phyloP scores from a whole-genome alignment of 2,797 vertebrate genomes.

The Tympanoctomys barrerae region DNA sequence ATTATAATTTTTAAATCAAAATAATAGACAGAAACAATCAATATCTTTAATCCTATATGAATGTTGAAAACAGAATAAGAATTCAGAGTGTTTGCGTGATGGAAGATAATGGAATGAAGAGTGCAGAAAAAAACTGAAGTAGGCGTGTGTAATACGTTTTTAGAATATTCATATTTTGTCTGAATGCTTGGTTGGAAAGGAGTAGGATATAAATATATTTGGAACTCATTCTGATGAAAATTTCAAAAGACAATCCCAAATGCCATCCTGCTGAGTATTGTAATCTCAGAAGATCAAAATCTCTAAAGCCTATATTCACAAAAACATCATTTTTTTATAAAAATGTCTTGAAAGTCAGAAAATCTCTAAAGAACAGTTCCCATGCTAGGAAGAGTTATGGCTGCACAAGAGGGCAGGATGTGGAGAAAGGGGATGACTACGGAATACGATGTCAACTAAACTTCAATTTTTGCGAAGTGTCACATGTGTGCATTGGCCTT shows the following conservation, averaged over 20 bases:
- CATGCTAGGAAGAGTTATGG: neutral
- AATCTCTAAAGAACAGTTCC: neutral
- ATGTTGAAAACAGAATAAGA: neutral
- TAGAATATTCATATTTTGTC: neutral
- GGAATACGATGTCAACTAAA: neutral
- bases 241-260: neutral
- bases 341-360: neutral
- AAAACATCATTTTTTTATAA: neutral
- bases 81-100: neutral
- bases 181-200: neutral
- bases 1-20: neutral
- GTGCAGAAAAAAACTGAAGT: neutral
- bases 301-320: neutral
- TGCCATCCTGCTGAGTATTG: neutral
- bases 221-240: neutral
- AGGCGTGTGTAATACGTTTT: neutral
- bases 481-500: neutral
- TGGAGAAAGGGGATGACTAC: too few relatives aligned
- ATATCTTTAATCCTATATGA: neutral
- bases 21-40: neutral
- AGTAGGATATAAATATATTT: neutral
- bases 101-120: constrained; percentile 9
- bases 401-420: neutral
- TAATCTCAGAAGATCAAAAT: neutral
- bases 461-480: neutral